Evolutionary conservation across 92 coral and sea anemone species (phyloP), one percentile per base, ranked within the genome.

Genomic region (Bergia puertoricense): DNA sequence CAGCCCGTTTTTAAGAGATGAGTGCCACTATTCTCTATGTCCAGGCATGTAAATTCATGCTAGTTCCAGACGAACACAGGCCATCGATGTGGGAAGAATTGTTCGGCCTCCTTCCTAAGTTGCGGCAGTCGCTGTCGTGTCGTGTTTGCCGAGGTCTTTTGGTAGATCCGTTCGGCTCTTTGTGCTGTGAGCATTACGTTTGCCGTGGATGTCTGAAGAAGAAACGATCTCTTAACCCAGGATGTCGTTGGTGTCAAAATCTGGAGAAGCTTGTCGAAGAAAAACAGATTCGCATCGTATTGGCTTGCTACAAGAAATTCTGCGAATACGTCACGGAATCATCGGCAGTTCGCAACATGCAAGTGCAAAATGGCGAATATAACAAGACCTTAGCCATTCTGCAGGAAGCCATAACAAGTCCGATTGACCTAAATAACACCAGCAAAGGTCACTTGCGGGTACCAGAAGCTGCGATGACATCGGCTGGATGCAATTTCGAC

Each of bases 181-280:
- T 91, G 68, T 91, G 95, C 85, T 97, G 99, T 77, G 94, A 92
- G 65, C 99, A 97, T 89, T 91, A 94, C 65, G 99, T 97, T 37
- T 97, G 99, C 88, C 93, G 92, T 81, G 94, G 93, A 10, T 97
- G 99, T 73, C 92, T 97, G 85, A 86, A 93, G 85, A 97, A 91
- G 92, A 97, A 97, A 69, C 93, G 98, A 81, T 93, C 98, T 18
- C 90, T 97, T 30, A 95, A 92, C 77, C 99, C 99, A 23, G 99
- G 97, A 9, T 97, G 99, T 73, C 95, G 98, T 66, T 97, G 99
- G 99, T 97, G 99, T 81, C 93, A 94, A 74, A 96, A 97, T 82
- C 91, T 93, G 79, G 98, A 93, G 43, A 88, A 91, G 81, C 91
- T 97, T 11, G 92, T 89, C 18, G 96, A 93, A 88, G 96, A 97